These are phyloP conservation scores for Pseudococcus viburni DNA, from an alignment of 2,888 invertebrate genomes.

Conservation along the genomic window DNA sequence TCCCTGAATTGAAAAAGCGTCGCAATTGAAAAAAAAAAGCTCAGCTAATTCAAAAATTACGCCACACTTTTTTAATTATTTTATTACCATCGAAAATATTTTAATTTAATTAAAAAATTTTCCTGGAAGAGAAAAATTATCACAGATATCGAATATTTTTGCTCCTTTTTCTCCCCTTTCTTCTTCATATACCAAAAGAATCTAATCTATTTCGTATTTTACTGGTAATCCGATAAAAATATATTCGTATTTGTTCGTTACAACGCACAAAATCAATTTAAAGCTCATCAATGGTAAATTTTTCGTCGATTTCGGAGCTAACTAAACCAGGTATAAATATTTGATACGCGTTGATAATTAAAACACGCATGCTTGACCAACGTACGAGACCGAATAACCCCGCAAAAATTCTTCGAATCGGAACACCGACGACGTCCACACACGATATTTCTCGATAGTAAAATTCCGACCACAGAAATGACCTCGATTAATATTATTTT, in stretches of 20 bases:
- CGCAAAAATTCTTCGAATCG: neutral
- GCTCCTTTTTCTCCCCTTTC: too few species aligned
- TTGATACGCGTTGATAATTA: neutral
- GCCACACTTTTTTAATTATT: too few species aligned
- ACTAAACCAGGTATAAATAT: neutral
- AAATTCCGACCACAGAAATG: constrained; percentile 10
- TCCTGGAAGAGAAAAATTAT: too few species aligned
- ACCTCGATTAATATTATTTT: constrained; percentile 22
- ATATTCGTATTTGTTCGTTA: neutral
- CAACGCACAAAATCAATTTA: neutral
- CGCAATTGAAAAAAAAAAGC: neutral
- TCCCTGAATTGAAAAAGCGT: constrained; percentile 58
- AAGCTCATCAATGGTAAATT: neutral
- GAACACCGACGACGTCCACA: neutral
- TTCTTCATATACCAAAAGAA: too few species aligned
- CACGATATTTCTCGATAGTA: neutral
- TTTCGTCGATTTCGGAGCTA: neutral
- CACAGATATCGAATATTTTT: too few species aligned
- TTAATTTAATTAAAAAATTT: too few species aligned
- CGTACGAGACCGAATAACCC: neutral
- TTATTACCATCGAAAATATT: too few species aligned
- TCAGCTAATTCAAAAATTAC: neutral
- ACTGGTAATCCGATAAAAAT: neutral
- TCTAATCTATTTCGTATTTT: too few species aligned
- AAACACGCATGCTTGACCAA: neutral